Percentiles rank a stretch among this genome's conserved stretches.
Evolutionary conservation across 2,888 invertebrate genomes (phyloP).

Genomic region (Coenonympha glycerion): DNA sequence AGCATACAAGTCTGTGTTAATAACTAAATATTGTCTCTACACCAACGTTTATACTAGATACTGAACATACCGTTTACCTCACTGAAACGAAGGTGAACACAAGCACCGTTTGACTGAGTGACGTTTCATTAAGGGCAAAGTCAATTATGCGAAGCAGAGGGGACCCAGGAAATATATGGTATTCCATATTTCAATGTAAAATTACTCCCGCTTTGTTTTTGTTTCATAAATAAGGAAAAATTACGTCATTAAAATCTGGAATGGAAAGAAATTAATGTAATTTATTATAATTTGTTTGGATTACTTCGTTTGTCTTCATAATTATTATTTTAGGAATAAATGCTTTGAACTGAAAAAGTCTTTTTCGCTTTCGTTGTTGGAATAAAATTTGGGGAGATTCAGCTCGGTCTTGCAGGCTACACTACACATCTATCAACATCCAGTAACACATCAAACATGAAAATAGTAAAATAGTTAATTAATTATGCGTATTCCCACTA

Average conservation of each 20-base stretch:
- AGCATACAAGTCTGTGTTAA: too few relatives aligned
- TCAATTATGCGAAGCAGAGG: constrained; percentile 46
- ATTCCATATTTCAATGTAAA: constrained; percentile 48
- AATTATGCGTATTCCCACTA: too few relatives aligned
- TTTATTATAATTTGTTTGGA: constrained; percentile 42
- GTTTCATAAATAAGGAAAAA: constrained; percentile 43
- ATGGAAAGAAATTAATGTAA: constrained; percentile 36
- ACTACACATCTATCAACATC: too few relatives aligned
- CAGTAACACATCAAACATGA: too few relatives aligned
- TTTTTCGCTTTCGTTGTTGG: too few relatives aligned
- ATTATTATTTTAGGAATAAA: neutral
- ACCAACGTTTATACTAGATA: too few relatives aligned
- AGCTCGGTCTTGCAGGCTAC: too few relatives aligned
- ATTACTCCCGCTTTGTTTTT: constrained; percentile 45
- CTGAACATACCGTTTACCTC: constrained; percentile 9
- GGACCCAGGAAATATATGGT: constrained; percentile 43
- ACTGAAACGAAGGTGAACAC: constrained; percentile 20
- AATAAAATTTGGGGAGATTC: too few relatives aligned
- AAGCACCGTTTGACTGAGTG: constrained; percentile 33
- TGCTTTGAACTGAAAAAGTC: neutral
- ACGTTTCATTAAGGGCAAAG: constrained; percentile 51
- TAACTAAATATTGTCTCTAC: too few relatives aligned
- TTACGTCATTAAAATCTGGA: constrained; percentile 23
- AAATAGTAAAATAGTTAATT: too few relatives aligned
- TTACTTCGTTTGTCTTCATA: constrained; percentile 11